phyloP scores from a whole-genome alignment of 2,113 vertebrate species.

The Pimephales promelas region DNA sequence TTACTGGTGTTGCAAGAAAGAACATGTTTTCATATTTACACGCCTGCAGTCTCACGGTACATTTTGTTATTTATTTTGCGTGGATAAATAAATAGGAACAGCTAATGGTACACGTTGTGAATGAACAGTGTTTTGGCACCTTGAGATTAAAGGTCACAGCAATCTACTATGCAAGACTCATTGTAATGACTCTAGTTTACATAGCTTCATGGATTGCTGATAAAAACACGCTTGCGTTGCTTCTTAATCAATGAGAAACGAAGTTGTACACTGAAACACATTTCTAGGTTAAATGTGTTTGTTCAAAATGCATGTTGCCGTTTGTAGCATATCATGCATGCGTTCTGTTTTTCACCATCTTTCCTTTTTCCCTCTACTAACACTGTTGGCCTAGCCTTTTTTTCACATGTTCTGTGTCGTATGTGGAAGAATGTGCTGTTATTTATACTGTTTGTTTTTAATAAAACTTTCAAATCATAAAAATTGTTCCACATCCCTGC shows the following conservation, averaged over 20 bases:
- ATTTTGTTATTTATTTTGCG: not conserved
- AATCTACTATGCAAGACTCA: not conserved
- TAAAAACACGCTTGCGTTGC: not conserved
- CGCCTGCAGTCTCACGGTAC: not conserved
- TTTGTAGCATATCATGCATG: not conserved
- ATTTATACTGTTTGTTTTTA: not conserved
- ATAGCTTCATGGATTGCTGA: not conserved
- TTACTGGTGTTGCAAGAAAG: not conserved
- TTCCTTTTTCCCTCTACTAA: not conserved
- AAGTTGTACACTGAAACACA: not conserved
- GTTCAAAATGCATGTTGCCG: not conserved
- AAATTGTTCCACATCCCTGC: not conserved
- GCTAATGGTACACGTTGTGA: not conserved
- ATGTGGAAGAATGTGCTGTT: slow-evolving; percentile 4
- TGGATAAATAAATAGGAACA: not conserved
- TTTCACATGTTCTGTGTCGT: not conserved
- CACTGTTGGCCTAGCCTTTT: not conserved
- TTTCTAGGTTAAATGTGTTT: not conserved
- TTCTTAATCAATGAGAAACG: not conserved
- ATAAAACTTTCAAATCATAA: not conserved
- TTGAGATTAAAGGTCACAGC: not conserved
- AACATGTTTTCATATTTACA: not conserved
- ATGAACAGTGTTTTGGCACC: not conserved
- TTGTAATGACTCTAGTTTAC: not conserved
- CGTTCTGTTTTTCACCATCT: not conserved